phyloP scores from a whole-genome alignment of 2,888 invertebrate genomes.

The Drosophila atripex region DNA sequence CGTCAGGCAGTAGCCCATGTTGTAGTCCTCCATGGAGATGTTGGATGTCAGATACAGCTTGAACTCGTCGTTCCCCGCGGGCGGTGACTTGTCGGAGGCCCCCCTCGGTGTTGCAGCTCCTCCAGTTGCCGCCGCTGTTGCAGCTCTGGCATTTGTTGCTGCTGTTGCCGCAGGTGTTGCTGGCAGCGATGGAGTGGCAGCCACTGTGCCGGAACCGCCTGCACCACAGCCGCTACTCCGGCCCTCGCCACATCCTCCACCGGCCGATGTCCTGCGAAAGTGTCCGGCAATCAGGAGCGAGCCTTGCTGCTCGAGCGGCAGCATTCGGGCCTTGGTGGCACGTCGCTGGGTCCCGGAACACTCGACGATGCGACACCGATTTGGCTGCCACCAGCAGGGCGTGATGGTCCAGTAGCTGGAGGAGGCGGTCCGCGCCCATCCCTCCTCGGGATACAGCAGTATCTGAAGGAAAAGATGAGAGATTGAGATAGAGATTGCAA shows the following conservation, averaged over 20 bases:
- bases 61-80: slow-evolving; percentile 85
- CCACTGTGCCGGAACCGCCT: slow-evolving; percentile 9
- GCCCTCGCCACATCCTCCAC: slow-evolving; percentile 31
- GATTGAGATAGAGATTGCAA: slow-evolving; percentile 48
- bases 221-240: slow-evolving; percentile 23
- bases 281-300: slow-evolving; percentile 92
- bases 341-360: slow-evolving; percentile 87
- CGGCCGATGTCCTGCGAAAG: slow-evolving; percentile 67
- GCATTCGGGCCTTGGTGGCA: slow-evolving; percentile 91
- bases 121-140: slow-evolving; percentile 2
- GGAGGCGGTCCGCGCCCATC: slow-evolving; percentile 94
- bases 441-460: slow-evolving; percentile 93
- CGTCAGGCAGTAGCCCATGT: slow-evolving; percentile 95
- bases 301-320: slow-evolving; percentile 89
- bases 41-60: slow-evolving; percentile 93
- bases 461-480: slow-evolving; percentile 85
- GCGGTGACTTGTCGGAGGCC: slow-evolving; percentile 46
- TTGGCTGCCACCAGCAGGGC: slow-evolving; percentile 94
- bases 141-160: slow-evolving; percentile 22
- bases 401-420: slow-evolving; percentile 94
- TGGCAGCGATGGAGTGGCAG: slow-evolving; percentile 36
- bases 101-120: slow-evolving; percentile 10
- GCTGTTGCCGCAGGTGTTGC: slow-evolving; percentile 28
- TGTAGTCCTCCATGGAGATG: slow-evolving; percentile 93
- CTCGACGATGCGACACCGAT: slow-evolving; percentile 93